Conservation (phyloP, 2,113 vertebrate genomes). For the Suncus etruscus region DNA sequence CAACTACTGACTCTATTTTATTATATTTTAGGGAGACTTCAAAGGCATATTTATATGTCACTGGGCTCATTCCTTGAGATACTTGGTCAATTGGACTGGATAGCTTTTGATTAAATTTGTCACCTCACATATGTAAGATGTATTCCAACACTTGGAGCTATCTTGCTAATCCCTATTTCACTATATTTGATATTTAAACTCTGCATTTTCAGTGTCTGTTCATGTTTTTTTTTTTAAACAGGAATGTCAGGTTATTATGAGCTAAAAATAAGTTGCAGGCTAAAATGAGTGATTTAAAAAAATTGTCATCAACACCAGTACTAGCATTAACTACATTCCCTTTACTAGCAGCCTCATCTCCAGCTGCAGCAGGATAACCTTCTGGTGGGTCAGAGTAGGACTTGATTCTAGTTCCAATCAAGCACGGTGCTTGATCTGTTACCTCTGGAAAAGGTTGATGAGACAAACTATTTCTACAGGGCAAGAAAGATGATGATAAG, state of each 20-base stretch:
- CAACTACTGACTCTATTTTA: neutral
- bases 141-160: too few species aligned
- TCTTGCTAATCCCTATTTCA: neutral
- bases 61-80: too few species aligned
- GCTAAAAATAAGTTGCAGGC: neutral
- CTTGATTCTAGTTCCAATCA: neutral
- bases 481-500: neutral
- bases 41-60: too few species aligned
- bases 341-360: neutral
- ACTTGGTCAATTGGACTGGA: too few species aligned
- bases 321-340: neutral
- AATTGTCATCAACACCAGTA: neutral
- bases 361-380: neutral
- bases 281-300: neutral
- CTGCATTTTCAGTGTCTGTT: neutral
- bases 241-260: neutral
- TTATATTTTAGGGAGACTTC: neutral
- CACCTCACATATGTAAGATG: too few species aligned
- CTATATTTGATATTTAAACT: neutral
- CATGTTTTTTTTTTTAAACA: neutral
- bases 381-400: neutral
- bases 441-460: neutral
- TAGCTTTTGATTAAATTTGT: too few species aligned
- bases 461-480: constrained; percentile 1
- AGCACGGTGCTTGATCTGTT: neutral